Conservation (phyloP, 2,888 invertebrate genomes). For the Cryptosula pallasiana region DNA sequence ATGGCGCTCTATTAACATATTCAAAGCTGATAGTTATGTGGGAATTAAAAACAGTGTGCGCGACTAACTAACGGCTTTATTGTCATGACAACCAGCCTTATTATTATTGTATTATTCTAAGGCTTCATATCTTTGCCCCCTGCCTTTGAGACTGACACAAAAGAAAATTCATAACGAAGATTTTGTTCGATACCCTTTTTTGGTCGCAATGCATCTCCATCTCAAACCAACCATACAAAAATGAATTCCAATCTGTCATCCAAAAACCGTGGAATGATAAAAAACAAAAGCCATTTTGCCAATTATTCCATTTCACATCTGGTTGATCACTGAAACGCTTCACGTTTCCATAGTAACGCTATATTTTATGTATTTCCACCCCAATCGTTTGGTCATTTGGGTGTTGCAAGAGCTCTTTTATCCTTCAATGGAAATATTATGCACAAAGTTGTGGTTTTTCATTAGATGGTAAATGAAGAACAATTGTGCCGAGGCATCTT, state of each 20-base stretch:
- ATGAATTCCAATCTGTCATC: no score
- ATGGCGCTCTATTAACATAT: slow-evolving; percentile 11
- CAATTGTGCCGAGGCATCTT: not conserved
- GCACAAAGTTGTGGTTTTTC: slow-evolving; percentile 13
- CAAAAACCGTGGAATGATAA: no score
- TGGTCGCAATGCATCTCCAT: no score
- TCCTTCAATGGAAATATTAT: not conserved
- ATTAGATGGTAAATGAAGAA: not conserved
- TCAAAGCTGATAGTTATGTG: slow-evolving; percentile 16
- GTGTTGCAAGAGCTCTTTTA: slow-evolving; percentile 20
- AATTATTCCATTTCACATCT: slow-evolving; percentile 1
- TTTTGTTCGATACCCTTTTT: no score
- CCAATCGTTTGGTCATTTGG: slow-evolving; percentile 17
- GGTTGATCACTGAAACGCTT: not conserved
- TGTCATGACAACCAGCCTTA: not conserved
- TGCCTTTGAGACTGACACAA: no score
- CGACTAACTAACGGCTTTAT: slow-evolving; percentile 4
- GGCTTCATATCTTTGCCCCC: not conserved
- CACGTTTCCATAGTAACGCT: slow-evolving; percentile 7
- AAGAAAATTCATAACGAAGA: no score
- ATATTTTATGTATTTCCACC: slow-evolving; percentile 22
- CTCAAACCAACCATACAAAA: no score
- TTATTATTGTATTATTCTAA: not conserved
- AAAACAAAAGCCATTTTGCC: not conserved
- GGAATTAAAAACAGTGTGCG: not conserved